Percentiles rank a stretch among this genome's conserved stretches.
Evolutionary conservation across 2,113 vertebrate genomes (phyloP).

Genomic region (Bufo gargarizans): DNA sequence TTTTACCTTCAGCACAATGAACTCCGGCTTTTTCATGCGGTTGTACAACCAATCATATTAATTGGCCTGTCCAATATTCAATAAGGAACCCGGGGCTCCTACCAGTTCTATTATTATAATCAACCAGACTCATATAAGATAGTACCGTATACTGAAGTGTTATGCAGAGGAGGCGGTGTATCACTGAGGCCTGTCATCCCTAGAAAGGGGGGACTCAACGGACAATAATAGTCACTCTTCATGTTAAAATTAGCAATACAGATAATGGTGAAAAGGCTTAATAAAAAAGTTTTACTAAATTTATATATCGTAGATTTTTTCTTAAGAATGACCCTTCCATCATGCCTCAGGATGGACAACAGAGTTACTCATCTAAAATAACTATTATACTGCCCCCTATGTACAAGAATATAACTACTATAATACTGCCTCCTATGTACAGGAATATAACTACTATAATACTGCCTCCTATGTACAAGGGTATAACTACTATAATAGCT

Average conservation of each 20-base stretch:
- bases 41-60: background rate
- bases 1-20: background rate
- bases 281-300: background rate
- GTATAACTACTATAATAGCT: background rate
- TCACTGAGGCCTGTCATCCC: background rate
- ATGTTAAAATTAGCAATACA: background rate
- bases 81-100: background rate
- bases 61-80: constrained; percentile 1
- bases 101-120: background rate
- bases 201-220: background rate
- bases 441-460: background rate
- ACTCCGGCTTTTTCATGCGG: background rate
- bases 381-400: background rate
- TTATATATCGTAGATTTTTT: background rate
- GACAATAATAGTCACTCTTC: background rate
- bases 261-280: background rate
- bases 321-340: background rate
- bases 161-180: background rate
- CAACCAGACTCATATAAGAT: background rate
- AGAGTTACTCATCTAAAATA: background rate
- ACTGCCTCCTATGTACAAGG: background rate
- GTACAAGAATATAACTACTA: constrained; percentile 5
- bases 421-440: background rate
- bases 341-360: background rate
- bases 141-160: background rate